phyloP scores from a whole-genome alignment of 2,888 invertebrate species.

The Drosophila demipolita region DNA sequence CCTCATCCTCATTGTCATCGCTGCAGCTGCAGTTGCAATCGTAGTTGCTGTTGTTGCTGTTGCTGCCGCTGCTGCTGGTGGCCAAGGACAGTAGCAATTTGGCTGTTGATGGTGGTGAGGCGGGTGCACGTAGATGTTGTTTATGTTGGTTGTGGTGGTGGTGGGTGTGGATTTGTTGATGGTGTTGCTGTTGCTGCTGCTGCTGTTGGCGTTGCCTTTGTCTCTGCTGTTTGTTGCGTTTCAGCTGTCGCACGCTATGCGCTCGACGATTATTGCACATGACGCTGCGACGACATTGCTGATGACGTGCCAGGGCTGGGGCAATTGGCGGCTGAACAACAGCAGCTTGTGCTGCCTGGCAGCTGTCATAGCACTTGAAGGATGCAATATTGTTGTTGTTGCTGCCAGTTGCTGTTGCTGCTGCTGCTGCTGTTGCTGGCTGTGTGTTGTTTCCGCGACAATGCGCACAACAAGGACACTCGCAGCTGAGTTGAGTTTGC shows the following conservation, averaged over 20 bases:
- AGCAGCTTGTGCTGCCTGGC: conserved; percentile 46
- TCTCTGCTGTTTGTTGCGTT: conserved; percentile 67
- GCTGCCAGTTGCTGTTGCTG: conserved; percentile 6
- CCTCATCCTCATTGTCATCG: conserved; percentile 38
- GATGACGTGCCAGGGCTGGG: conserved; percentile 49
- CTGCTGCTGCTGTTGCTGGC: conserved; percentile 11
- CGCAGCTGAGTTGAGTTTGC: conserved; percentile 61
- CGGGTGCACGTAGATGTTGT: conserved; percentile 26
- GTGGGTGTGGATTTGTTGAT: conserved; percentile 16
- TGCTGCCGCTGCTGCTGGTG: conserved; percentile 38
- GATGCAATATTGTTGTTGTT: conserved; percentile 39
- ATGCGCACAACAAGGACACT: conserved; percentile 79
- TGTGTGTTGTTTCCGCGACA: conserved; percentile 48
- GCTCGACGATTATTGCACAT: conserved; percentile 74
- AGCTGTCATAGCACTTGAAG: conserved; percentile 70
- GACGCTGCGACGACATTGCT: conserved; percentile 73
- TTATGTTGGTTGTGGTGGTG: conserved; percentile 23
- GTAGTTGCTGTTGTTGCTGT: conserved; percentile 32
- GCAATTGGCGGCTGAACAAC: conserved; percentile 21
- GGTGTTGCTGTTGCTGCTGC: conserved; percentile 42
- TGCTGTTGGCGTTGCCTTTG: conserved; percentile 40
- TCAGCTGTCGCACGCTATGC: conserved; percentile 75
- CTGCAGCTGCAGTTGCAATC: conserved; percentile 49
- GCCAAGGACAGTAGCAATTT: conserved; percentile 75
- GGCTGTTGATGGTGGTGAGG: conserved; percentile 62